Evolutionary conservation across 2,797 vertebrate species (phyloP).

Genomic region (Numenius phaeopus): DNA sequence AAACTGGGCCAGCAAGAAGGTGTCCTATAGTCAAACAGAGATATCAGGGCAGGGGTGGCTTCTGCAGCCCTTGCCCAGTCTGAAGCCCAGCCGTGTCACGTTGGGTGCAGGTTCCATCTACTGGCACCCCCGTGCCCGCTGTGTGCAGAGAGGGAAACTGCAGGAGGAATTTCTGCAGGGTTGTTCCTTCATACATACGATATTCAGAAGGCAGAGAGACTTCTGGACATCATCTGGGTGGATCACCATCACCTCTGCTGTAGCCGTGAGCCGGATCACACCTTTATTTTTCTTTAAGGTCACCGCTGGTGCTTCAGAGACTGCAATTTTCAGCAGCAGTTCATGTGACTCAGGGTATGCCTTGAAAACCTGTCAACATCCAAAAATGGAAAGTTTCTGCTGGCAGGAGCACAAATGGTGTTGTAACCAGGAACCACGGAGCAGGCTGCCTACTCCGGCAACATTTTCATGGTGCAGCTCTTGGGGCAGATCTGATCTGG

Average conservation of each 20-base stretch:
- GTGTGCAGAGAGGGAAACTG: rapidly evolving
- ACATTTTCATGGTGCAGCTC: not conserved
- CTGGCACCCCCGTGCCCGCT: rapidly evolving
- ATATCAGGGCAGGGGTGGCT: not conserved
- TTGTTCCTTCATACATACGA: not conserved
- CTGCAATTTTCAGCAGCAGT: slow-evolving; percentile 65
- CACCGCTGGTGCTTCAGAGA: slow-evolving; percentile 32
- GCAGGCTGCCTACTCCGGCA: rapidly evolving
- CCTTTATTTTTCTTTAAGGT: slow-evolving; percentile 61
- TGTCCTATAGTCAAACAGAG: slow-evolving; percentile 18
- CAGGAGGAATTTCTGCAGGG: not conserved
- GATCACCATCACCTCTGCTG: slow-evolving; percentile 49
- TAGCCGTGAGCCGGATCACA: slow-evolving; percentile 43
- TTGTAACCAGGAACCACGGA: not conserved
- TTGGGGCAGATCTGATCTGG: not conserved
- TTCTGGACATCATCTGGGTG: not conserved
- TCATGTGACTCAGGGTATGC: slow-evolving; percentile 45
- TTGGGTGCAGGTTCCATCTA: not conserved
- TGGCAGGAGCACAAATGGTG: not conserved
- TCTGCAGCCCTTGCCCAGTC: not conserved
- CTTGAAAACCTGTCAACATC: slow-evolving; percentile 48
- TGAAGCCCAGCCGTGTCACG: rapidly evolving
- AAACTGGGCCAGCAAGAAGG: slow-evolving; percentile 67
- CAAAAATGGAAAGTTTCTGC: not conserved
- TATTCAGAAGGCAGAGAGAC: slow-evolving; percentile 67